These are phyloP conservation scores for Eurypyga helias DNA, from an alignment of 2,113 vertebrate genomes.

Conservation along the genomic window DNA sequence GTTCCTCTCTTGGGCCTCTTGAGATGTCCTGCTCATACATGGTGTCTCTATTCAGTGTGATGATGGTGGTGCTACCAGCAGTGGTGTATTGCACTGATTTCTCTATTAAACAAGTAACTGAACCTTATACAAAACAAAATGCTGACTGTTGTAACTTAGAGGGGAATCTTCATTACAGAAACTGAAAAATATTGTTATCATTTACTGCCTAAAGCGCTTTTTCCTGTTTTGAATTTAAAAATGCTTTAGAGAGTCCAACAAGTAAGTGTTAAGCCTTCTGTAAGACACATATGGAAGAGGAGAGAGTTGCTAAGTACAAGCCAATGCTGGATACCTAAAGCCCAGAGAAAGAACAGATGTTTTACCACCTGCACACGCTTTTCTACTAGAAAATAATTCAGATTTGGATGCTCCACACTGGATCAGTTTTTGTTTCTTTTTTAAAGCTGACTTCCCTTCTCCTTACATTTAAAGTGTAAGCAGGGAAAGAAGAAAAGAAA, in stretches of 20 bases:
- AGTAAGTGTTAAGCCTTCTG: constrained; percentile 30
- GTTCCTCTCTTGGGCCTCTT: not conserved
- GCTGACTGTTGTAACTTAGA: not conserved
- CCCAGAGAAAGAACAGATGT: constrained; percentile 65
- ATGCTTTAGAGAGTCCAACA: not conserved
- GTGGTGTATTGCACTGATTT: accelerated
- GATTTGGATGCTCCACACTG: not conserved
- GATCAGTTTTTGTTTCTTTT: not conserved
- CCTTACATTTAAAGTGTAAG: not conserved
- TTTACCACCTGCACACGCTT: constrained; percentile 40
- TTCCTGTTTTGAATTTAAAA: not conserved
- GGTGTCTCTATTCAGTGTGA: not conserved
- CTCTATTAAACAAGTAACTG: not conserved
- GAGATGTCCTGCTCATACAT: accelerated
- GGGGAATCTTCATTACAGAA: not conserved
- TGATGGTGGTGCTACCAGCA: not conserved
- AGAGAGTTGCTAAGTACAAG: not conserved
- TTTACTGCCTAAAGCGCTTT: not conserved
- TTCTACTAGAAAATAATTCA: constrained; percentile 29
- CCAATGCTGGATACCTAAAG: constrained; percentile 45
- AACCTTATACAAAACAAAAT: not conserved
- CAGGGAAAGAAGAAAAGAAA: accelerated
- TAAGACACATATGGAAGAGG: not conserved
- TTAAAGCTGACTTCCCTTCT: not conserved
- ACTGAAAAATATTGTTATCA: not conserved